A percentile compares a stretch with the other conserved stretches of the same genome.
phyloP scores from a whole-genome alignment of 1,140 invertebrate genomes.

The Chymomyza costata region DNA sequence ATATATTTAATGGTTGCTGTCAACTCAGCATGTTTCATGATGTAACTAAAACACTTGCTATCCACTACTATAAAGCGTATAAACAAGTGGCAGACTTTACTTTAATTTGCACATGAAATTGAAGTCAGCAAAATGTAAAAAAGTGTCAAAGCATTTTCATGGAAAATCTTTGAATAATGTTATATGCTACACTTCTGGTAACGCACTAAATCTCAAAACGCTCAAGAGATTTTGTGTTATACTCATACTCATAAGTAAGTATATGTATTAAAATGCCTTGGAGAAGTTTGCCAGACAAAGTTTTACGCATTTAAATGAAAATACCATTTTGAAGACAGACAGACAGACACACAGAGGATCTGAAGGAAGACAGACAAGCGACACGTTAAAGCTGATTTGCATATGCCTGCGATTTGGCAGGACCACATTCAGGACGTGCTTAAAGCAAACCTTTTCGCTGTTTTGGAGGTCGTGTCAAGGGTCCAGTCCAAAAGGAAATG shows the following conservation, averaged over 20 bases:
- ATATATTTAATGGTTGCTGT: no score
- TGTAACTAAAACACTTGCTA: no score
- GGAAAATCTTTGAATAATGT: slow-evolving; percentile 47
- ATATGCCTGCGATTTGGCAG: slow-evolving; percentile 33
- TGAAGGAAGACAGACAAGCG: slow-evolving; percentile 14
- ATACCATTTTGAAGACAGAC: slow-evolving; percentile 47
- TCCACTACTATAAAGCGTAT: no score
- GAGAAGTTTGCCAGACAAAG: slow-evolving; percentile 46
- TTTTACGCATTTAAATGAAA: slow-evolving; percentile 67
- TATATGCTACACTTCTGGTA: slow-evolving; percentile 27
- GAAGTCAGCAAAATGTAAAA: slow-evolving; percentile 2
- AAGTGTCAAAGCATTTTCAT: slow-evolving; percentile 2
- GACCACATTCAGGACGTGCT: slow-evolving; percentile 12
- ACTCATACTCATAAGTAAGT: no score
- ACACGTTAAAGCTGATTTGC: slow-evolving; percentile 68
- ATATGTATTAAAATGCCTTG: slow-evolving; percentile 26
- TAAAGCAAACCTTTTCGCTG: slow-evolving; percentile 13
- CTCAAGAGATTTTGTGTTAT: slow-evolving; percentile 11
- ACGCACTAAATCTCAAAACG: slow-evolving; percentile 39
- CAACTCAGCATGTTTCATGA: no score
- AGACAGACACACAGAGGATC: slow-evolving; percentile 8
- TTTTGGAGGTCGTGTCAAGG: slow-evolving; percentile 29
- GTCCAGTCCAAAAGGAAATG: slow-evolving; percentile 24
- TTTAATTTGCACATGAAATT: no score
- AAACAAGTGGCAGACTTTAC: no score